Base-by-base conservation (phyloP, 2,113 vertebrate genomes). In the Glaucomys volans region DNA sequence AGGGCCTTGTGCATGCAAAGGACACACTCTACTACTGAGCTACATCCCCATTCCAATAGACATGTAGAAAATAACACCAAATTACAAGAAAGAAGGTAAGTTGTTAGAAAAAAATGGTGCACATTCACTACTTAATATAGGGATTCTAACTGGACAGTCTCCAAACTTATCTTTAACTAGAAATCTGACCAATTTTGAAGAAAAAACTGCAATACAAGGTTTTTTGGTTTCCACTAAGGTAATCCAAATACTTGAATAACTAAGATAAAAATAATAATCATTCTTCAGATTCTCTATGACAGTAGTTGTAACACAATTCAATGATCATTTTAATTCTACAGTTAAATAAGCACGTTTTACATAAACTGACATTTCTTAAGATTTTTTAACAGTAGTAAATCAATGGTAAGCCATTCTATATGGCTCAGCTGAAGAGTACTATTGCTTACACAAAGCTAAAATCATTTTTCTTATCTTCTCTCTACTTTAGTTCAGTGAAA, bases 241-340 rank as follows among this genome's bases (percentile, higher is more conserved):
- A 92, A 8, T 85, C 66, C n/a, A 32, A 96, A 93, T 37, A 95
- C 37, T 77, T 94, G 8, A 72, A 90, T n/a, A 94, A 81, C 7
- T 18, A 96, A 76, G 11, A 6, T 62, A 62, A 62, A 62, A 62
- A 62, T 8, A 74, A 86, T 69, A 85, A 89, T 76, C 67, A 85
- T 24, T 94, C 62, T 67, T 85, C 54, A 87, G 40, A 87, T 44
- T 74, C 77, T 96, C 71, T 17, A 44, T 20, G 37, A 82, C 14
- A 87, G 9, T 87, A 72, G 92, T 40, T 57, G 57, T 82, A 69
- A 44, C 13, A 1, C 44, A 88, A 40, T 82, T 91, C 88, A 91
- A 93, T 66, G 35, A 85, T 91, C 66, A 57, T 7, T 20, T 69
- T 17, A 76, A 52, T 92, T 92, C 24, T 94, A 85, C 92, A 96